Evolutionary conservation across 2,888 invertebrate genomes (phyloP).

Genomic region (Microplitis deprimator): DNA sequence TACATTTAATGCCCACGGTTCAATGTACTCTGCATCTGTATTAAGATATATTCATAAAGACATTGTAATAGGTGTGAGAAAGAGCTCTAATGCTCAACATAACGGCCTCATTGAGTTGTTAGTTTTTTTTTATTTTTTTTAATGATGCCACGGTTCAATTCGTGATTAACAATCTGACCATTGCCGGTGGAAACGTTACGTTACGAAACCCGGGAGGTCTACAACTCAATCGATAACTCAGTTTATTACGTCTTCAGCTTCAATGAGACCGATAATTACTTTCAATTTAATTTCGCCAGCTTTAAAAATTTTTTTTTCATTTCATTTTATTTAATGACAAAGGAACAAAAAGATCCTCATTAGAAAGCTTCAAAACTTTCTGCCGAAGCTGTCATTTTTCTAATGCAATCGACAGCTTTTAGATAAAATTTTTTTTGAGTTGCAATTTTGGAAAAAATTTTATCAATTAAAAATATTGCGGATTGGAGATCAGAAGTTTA

Average conservation of each 20-base stretch:
- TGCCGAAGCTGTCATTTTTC: too few relatives aligned
- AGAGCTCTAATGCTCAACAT: constrained; percentile 27
- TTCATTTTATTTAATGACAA: too few relatives aligned
- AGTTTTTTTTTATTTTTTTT: background rate
- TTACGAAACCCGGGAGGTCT: constrained; percentile 39
- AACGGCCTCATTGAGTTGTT: constrained; percentile 39
- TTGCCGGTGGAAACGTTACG: constrained; percentile 47
- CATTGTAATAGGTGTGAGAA: background rate
- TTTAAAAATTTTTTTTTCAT: too few relatives aligned
- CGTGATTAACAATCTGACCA: constrained; percentile 49
- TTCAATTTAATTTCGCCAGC: too few relatives aligned
- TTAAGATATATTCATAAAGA: constrained; percentile 19
- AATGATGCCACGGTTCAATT: constrained; percentile 43
- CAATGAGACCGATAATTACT: too few relatives aligned
- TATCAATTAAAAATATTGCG: too few relatives aligned
- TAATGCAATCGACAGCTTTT: too few relatives aligned
- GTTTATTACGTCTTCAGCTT: background rate
- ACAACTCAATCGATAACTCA: constrained; percentile 40
- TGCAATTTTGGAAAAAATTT: too few relatives aligned
- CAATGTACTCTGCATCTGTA: constrained; percentile 10
- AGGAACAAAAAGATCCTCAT: too few relatives aligned
- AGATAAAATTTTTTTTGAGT: too few relatives aligned
- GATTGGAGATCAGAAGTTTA: too few relatives aligned
- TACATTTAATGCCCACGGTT: constrained; percentile 1
- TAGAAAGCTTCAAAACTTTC: too few relatives aligned